Conservation (phyloP, 2,797 vertebrate species). For the Aselliscus stoliczkanus region DNA sequence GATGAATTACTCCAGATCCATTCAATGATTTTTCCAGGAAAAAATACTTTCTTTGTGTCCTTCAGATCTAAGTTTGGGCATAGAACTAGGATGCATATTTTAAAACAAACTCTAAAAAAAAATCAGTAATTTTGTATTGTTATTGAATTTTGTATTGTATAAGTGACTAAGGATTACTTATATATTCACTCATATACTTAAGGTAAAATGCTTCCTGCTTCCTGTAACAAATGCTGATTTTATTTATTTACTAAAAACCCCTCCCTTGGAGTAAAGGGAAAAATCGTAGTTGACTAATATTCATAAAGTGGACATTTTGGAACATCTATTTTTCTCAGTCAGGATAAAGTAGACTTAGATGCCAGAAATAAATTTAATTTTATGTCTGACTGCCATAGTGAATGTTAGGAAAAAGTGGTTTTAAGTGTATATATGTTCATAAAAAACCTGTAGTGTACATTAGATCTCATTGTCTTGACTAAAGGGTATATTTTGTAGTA, state of each 20-base stretch:
- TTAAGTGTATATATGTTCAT: conserved; percentile 12
- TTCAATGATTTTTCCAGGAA: not conserved
- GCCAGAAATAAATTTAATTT: conserved; percentile 22
- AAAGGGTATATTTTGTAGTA: conserved; percentile 15
- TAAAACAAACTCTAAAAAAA: not conserved
- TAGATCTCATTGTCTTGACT: conserved; percentile 52
- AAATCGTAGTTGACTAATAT: not conserved
- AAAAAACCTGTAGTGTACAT: not conserved
- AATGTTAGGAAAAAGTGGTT: conserved; percentile 44
- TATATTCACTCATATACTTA: not conserved
- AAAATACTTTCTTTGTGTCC: not conserved
- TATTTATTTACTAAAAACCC: not conserved
- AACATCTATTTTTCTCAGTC: not conserved
- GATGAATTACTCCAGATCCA: not conserved
- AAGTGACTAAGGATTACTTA: not conserved
- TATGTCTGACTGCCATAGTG: conserved; percentile 45
- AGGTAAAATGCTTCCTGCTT: not conserved
- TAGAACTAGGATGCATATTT: not conserved
- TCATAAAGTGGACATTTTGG: not conserved
- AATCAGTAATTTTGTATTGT: not conserved
- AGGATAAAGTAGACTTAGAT: not conserved
- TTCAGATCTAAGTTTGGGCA: not conserved
- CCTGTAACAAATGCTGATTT: not conserved
- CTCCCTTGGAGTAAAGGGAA: not conserved
- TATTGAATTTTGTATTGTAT: no score